Percentiles rank a stretch among this genome's conserved stretches.
These are phyloP conservation scores for Drosophila picticornis DNA, from an alignment of 2,888 invertebrate genomes.

Conservation along the genomic window DNA sequence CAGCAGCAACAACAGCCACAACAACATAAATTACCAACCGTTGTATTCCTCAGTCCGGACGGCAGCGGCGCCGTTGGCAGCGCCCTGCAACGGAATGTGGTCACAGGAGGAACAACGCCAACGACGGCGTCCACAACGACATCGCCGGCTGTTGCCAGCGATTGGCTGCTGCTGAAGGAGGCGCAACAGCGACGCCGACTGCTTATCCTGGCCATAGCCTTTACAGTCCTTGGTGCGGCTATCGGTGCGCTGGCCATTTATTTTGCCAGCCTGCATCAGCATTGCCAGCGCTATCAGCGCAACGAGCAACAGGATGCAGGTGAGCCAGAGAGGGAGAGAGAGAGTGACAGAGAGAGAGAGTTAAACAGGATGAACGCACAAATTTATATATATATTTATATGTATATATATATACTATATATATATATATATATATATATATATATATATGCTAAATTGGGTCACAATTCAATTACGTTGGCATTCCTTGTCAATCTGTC, in stretches of 20 bases:
- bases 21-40: conserved; percentile 81
- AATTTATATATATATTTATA: too few relatives aligned
- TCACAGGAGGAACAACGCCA: conserved; percentile 15
- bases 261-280: conserved; percentile 81
- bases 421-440: too few relatives aligned
- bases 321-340: conserved; percentile 25
- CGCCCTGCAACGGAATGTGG: conserved; percentile 67
- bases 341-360: neutral
- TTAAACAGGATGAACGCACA: neutral
- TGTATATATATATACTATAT: too few relatives aligned
- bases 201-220: conserved; percentile 83
- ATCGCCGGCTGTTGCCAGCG: conserved; percentile 54
- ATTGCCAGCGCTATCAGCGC: conserved; percentile 56
- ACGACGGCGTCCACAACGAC: conserved; percentile 2
- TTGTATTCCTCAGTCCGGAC: conserved; percentile 81
- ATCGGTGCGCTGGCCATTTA: conserved; percentile 85
- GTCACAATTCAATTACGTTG: conserved; percentile 2
- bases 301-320: conserved; percentile 50
- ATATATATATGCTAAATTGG: neutral
- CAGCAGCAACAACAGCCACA: conserved; percentile 27
- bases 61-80: conserved; percentile 65
- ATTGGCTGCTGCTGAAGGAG: conserved; percentile 87
- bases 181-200: conserved; percentile 88
- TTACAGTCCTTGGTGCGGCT: conserved; percentile 84
- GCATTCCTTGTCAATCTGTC: conserved; percentile 23